Evolutionary conservation across 2,888 invertebrate genomes (phyloP), one percentile per base, ranked within the genome.

Genomic region (Drosophila kambysellisi): DNA sequence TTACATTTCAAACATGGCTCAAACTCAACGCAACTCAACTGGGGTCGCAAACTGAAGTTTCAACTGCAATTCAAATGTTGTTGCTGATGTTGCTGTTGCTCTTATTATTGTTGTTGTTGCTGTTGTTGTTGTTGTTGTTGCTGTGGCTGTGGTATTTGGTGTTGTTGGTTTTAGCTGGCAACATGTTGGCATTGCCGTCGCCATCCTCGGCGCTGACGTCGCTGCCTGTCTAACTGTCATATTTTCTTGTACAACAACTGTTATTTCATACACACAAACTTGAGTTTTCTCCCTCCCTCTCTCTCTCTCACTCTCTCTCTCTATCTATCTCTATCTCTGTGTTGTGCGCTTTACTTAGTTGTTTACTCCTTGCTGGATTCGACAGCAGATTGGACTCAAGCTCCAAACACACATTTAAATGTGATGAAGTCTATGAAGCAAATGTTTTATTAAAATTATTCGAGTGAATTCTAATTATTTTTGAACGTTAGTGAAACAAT

Each of bases 1-100:
- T 90, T 81, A 78, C 81, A 88, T 88, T 87, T 88, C 81, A 64
- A 61, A 75, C 76, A 72, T 74, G 67, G 37, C 58, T 66, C 41
- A 29, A 29, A 29, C 46, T 46, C 15, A 46, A 15, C 46, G 25
- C 39, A 56, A 59, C 69, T 73, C 71, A 48, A 54, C 70, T 63
- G 67, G 67, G 78, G 74, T 81, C 78, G 61, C 69, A n/a, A 63
- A 67, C 64, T 67, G 60, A 70, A 77, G 57, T 74, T 79, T 54
- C 64, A 56, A 66, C 63, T 68, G 64, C 60, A 76, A 37, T 63
- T 60, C 35, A 37, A 64, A 43, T 53, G 41, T 30, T 43, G 20
- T 53, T 63, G 50, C 12, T 70, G n/a, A 33, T 37, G 12, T 56
- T n/a, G n/a, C 30, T 39, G n/a, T 43, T 54, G 48, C 25, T 43